These are phyloP conservation scores for Temnothorax unifasciatus DNA, from an alignment of 2,888 invertebrate genomes.

Conservation along the genomic window DNA sequence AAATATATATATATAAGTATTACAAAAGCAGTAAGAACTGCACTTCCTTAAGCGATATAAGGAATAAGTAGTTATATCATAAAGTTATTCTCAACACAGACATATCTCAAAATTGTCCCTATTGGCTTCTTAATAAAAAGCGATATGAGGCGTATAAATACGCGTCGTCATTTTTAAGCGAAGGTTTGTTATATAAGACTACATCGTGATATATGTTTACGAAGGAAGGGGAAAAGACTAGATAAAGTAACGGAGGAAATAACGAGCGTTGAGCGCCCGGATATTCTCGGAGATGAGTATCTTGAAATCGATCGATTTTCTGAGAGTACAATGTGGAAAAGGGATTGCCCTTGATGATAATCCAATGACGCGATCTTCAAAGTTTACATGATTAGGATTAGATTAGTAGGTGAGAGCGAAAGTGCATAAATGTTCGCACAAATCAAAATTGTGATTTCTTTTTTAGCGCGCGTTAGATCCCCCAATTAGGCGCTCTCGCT, in stretches of 20 bases:
- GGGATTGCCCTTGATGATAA: slow-evolving; percentile 18
- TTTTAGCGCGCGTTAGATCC: slow-evolving; percentile 41
- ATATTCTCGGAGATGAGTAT: slow-evolving; percentile 13
- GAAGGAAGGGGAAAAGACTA: background rate
- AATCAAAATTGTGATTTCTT: slow-evolving; percentile 62
- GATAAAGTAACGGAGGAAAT: slow-evolving; percentile 17
- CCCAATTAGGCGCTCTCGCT: slow-evolving; percentile 65
- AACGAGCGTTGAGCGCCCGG: slow-evolving; percentile 36
- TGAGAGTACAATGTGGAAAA: slow-evolving; percentile 3
- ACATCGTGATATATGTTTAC: slow-evolving; percentile 28
- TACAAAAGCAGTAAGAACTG: slow-evolving; percentile 27
- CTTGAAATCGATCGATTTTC: slow-evolving; percentile 19
- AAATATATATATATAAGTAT: slow-evolving; percentile 3
- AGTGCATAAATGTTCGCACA: slow-evolving; percentile 64
- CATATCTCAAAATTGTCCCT: slow-evolving; percentile 83
- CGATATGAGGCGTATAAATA: slow-evolving; percentile 59
- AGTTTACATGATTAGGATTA: slow-evolving; percentile 32
- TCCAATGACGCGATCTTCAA: slow-evolving; percentile 4
- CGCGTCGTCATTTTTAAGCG: slow-evolving; percentile 65
- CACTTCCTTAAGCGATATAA: slow-evolving; percentile 53
- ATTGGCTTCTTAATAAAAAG: slow-evolving; percentile 78
- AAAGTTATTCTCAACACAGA: slow-evolving; percentile 74
- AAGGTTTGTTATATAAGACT: slow-evolving; percentile 61
- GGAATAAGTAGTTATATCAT: slow-evolving; percentile 57
- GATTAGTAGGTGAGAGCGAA: slow-evolving; percentile 51